Evolutionary conservation across 2,888 invertebrate genomes (phyloP), one percentile per base, ranked within the genome.

Genomic region (Poecilobothrus nobilitatus): DNA sequence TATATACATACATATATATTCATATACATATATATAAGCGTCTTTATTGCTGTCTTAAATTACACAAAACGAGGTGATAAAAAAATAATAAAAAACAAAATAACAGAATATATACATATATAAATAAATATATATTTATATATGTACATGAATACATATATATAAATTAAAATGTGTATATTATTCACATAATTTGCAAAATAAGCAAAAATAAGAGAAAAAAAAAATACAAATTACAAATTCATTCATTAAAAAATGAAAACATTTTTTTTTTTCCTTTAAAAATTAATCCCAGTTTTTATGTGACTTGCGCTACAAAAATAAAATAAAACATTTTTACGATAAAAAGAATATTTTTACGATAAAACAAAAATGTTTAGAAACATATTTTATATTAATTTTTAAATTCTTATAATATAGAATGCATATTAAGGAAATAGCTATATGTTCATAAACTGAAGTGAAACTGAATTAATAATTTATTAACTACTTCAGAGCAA

Each of bases 21-120:
- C 34, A 34, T 44, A 18, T n/a, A 53, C 53, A 53, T 53, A 53
- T 53, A 53, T 18, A 53, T n/a, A 18, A 2, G 15, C 53, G n/a
- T 53, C 53, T n/a, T 53, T 53, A 53, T 53, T 53, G n/a, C 53
- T 53, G 53, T n/a, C 53, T 53, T 53, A 53, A 53, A 53, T 53
- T 53, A 53, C 53, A 53, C 53, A 53, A 53, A 53, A 53, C 15
- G 53, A 53, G 53, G 53, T 53, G 53, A 53, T 53, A 53, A 53
- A 53, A 53, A 53, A 53, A 53, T n/a, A 53, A 53, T 53, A 53
- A 53, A 53, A 53, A n/a, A 53, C 9, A 53, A 53, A 53, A 53
- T 53, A 27, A 27, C 3, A 27, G 5, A 27, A 27, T 27, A 27
- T 27, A 27, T 27, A 37, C 37, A 37, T 27, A 27, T 27, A 27